Conservation (phyloP, 2,888 invertebrate species). For the Meganola albula region DNA sequence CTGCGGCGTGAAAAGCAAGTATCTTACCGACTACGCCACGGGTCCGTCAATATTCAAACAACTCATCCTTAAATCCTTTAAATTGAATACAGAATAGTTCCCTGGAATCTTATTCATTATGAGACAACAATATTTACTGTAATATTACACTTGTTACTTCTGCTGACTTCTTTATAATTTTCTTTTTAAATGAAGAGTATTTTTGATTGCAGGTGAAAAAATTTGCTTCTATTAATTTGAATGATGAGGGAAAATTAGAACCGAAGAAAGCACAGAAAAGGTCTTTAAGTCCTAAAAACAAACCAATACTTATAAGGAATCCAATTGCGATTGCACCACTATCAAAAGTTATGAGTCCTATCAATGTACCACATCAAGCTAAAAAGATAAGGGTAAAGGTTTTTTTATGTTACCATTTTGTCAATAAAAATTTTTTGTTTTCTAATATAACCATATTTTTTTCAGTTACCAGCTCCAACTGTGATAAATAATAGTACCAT, state of each 20-base stretch:
- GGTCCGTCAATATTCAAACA: no score
- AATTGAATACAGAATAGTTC: no score
- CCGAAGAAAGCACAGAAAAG: constrained; percentile 52
- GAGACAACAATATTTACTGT: no score
- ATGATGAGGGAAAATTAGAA: constrained; percentile 42
- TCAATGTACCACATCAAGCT: constrained; percentile 30
- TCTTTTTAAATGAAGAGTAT: background rate
- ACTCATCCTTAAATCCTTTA: no score
- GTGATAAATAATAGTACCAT: constrained; percentile 30
- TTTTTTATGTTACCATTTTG: no score
- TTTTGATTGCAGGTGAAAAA: constrained; percentile 55
- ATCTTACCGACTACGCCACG: no score
- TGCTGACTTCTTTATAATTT: no score
- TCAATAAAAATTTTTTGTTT: no score
- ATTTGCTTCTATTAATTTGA: constrained; percentile 59
- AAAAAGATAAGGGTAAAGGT: constrained; percentile 57
- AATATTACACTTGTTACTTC: no score
- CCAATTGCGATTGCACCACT: constrained; percentile 41
- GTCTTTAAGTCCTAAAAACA: constrained; percentile 51
- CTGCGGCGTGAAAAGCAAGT: no score
- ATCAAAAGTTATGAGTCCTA: constrained; percentile 30
- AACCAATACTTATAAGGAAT: constrained; percentile 42
- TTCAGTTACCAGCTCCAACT: constrained; percentile 35
- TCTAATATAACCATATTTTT: no score
- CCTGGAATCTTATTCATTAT: no score